Evolutionary conservation across 2,888 invertebrate genomes (phyloP), one percentile per base, ranked within the genome.

Genomic region (Drosophila picticornis): DNA sequence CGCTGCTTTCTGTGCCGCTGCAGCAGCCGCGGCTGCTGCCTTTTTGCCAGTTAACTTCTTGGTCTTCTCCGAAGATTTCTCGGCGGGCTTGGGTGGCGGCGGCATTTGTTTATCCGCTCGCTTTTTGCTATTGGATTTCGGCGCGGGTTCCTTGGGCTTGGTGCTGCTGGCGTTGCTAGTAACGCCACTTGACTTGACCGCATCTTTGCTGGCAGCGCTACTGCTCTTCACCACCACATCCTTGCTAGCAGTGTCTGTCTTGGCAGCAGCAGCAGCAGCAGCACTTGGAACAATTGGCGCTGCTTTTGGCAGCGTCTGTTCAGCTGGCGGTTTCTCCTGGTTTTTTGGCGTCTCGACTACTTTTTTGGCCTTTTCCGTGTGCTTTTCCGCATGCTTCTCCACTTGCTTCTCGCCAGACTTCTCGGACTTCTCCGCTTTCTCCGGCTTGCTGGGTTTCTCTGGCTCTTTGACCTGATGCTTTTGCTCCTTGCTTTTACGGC

Each of bases 91-190:
- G 2, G 89, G 75, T 6, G 83, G 87, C 6, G 80, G 90, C 27
- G 68, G 90, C 90, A 74, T 91, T 74, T 77, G 91, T 64, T 90
- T 88, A 46, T 90, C 88, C 5, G 84, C 63, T 0, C 83, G 77
- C 80, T 92, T 84, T 53, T 91, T 91, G 69, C 84, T 72, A 61
- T 91, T 59, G 82, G 92, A 38, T 59, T 83, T 89, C 6, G 25
- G 56, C 4, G 57, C 32, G 6, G 77, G 7, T 6, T 84, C 85
- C n/a, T 88, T 88, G 11, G 25, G 31, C 29, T 81, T 81, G 13
- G 27, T 57, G 36, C 11, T 65, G 88, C 91, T 38, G 16, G 38
- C 27, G 27, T 91, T 52, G 88, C 90, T 36, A 6, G 55, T 25
- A n/a, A 22, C 58, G 4, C n/a, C 29, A 27, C 32, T 62, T 11